phyloP scores from a whole-genome alignment of 2,113 vertebrate genomes.

The Clarias magur region DNA sequence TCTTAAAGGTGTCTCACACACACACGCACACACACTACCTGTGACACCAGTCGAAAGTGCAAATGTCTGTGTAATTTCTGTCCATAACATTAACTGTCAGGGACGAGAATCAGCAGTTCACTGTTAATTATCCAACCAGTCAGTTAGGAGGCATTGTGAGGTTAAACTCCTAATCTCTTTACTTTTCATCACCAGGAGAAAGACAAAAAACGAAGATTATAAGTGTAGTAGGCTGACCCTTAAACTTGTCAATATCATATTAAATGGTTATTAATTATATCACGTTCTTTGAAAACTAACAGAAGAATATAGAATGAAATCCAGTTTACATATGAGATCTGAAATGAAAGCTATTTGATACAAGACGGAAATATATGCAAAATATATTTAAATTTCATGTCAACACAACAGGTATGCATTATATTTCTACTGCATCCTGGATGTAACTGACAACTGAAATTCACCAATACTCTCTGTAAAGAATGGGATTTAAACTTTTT shows the following conservation, averaged over 20 bases:
- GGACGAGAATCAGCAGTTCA: not conserved
- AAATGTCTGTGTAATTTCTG: not conserved
- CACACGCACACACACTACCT: not conserved
- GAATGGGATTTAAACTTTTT: not conserved
- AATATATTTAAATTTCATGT: not conserved
- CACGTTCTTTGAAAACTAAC: not conserved
- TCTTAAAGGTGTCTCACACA: not conserved
- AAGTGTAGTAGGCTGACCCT: not conserved
- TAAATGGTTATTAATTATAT: not conserved
- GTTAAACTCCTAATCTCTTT: slow-evolving; percentile 26
- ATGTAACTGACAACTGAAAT: too few species aligned
- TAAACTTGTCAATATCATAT: not conserved
- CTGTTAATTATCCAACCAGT: not conserved
- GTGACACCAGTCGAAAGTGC: slow-evolving; percentile 50
- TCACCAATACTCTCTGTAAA: not conserved
- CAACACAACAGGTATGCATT: not conserved
- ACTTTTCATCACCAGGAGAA: not conserved
- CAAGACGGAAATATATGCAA: not conserved
- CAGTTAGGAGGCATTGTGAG: not conserved
- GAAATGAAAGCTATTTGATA: not conserved
- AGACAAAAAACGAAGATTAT: not conserved
- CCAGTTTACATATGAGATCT: not conserved
- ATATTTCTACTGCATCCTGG: not conserved
- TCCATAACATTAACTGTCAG: slow-evolving; percentile 55
- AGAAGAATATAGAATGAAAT: not conserved